Conservation (phyloP, 53 echinoderm and acorn worm genomes). For the Antedon mediterranea region DNA sequence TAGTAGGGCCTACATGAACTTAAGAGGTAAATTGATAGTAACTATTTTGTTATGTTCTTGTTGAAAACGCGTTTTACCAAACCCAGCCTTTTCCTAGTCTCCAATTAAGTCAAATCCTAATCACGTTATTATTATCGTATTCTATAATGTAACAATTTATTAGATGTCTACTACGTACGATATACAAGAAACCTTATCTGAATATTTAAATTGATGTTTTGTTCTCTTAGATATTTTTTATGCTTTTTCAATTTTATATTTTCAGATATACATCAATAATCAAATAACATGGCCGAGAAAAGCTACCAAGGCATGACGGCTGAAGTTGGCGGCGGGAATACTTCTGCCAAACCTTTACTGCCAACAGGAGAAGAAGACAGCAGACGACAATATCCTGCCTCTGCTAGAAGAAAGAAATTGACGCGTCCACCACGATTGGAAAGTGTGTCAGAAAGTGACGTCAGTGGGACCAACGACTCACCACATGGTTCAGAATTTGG, state of each 20-base stretch:
- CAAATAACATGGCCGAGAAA: not conserved
- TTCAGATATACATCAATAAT: not conserved
- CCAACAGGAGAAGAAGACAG: not conserved
- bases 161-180: too few relatives aligned
- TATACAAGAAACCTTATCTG: too few relatives aligned
- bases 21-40: too few relatives aligned
- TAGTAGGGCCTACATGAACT: too few relatives aligned
- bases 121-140: too few relatives aligned
- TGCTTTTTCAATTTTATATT: not conserved
- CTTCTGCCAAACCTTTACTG: not conserved
- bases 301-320: not conserved
- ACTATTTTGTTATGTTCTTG: too few relatives aligned
- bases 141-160: too few relatives aligned
- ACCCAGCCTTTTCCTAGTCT: too few relatives aligned
- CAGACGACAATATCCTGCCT: not conserved
- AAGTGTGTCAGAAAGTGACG: constrained; percentile 90
- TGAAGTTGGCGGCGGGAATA: not conserved
- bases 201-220: too few relatives aligned
- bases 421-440: constrained; percentile 83
- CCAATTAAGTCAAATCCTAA: too few relatives aligned
- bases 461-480: constrained; percentile 50
- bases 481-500: constrained; percentile 76
- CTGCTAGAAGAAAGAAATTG: constrained; percentile 42
- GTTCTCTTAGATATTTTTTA: too few relatives aligned
- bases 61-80: too few relatives aligned